phyloP scores from a whole-genome alignment of 2,113 vertebrate species.

The Scalopus aquaticus region DNA sequence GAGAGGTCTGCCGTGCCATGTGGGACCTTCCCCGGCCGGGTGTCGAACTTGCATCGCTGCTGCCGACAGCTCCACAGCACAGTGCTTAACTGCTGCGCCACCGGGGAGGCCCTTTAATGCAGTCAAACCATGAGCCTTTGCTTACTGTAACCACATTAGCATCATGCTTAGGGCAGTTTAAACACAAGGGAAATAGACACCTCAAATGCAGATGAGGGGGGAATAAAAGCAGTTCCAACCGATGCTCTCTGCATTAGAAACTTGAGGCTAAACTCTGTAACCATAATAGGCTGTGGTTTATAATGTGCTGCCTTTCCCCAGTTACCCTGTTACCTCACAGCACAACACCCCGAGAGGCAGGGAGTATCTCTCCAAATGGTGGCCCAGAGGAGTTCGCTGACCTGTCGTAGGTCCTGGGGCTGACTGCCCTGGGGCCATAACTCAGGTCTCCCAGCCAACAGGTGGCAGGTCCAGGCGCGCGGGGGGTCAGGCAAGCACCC shows the following conservation, averaged over 20 bases:
- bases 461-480: neutral
- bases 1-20: no score
- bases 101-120: no score
- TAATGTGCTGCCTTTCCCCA: neutral
- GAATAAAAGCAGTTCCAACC: neutral
- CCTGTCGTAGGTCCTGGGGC: neutral
- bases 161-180: neutral
- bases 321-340: rapidly evolving
- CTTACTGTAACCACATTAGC: neutral
- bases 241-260: neutral
- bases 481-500: neutral
- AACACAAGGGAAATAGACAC: neutral
- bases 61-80: no score
- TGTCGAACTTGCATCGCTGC: no score
- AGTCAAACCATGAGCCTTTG: neutral
- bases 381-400: neutral
- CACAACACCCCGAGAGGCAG: neutral
- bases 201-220: neutral
- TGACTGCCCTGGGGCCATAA: neutral
- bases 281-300: no score
- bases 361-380: neutral
- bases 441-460: neutral
- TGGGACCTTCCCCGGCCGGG: no score
- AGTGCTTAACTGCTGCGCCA: no score
- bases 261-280: neutral